These are phyloP conservation scores for Mormyrus lacerda DNA, from an alignment of 2,113 vertebrate genomes.

Conservation along the genomic window DNA sequence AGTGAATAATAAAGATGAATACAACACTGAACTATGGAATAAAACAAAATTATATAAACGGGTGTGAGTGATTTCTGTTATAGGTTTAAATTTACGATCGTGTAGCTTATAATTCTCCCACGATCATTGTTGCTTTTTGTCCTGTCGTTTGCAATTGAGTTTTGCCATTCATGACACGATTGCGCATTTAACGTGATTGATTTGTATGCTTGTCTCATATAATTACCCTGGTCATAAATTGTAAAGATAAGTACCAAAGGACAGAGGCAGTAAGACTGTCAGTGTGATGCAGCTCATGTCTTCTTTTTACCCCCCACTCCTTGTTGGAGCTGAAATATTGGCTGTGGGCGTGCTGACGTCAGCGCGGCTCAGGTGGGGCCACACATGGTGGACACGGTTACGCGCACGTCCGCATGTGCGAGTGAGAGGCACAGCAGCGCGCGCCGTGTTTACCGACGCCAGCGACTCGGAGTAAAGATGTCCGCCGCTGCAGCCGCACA, in stretches of 20 bases:
- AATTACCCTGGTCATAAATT: neutral
- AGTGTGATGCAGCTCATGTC: neutral
- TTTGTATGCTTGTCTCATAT: neutral
- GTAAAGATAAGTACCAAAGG: neutral
- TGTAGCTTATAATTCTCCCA: neutral
- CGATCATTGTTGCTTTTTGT: neutral
- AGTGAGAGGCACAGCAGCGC: constrained; percentile 21
- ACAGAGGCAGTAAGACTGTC: neutral
- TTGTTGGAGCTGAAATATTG: neutral
- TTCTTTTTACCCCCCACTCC: neutral
- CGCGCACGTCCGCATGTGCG: constrained; percentile 19
- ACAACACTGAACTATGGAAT: constrained; percentile 34
- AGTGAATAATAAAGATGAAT: constrained; percentile 44
- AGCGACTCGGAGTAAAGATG: constrained; percentile 58
- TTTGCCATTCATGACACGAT: neutral
- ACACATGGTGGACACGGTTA: constrained; percentile 12
- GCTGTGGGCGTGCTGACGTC: constrained; percentile 22
- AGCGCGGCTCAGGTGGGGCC: constrained; percentile 30
- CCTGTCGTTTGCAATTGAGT: neutral
- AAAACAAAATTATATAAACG: constrained; percentile 13
- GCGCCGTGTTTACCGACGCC: constrained; percentile 51
- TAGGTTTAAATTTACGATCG: neutral
- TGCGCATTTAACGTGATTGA: neutral
- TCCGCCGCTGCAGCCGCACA: constrained; percentile 57
- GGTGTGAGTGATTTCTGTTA: constrained; percentile 6